Conservation (phyloP, 1,140 invertebrate species). For the Drosophila pseudoananassae region DNA sequence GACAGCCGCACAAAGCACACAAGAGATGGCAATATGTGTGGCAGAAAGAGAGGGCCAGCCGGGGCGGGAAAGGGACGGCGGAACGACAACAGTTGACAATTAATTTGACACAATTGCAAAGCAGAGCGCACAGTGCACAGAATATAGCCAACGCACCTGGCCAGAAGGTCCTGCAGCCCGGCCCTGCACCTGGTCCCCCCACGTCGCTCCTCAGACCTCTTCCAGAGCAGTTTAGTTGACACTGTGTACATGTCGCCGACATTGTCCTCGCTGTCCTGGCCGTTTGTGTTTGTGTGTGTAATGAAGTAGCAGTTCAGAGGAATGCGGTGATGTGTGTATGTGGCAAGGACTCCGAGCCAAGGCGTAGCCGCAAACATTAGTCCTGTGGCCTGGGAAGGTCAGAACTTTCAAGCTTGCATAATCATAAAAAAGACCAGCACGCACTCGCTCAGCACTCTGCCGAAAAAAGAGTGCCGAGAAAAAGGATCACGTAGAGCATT, state of each 20-base stretch:
- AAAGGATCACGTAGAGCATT: constrained; percentile 36
- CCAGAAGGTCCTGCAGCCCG: constrained; percentile 22
- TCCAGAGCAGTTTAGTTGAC: constrained; percentile 55
- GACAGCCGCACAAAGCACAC: constrained; percentile 47
- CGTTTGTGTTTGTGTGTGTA: constrained; percentile 53
- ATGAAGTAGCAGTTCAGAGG: constrained; percentile 13
- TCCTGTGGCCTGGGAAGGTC: constrained; percentile 10
- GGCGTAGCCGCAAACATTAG: constrained; percentile 51
- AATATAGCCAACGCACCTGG: constrained; percentile 44
- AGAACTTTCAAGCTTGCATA: constrained; percentile 36
- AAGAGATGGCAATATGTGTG: constrained; percentile 17
- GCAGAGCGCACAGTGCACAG: constrained; percentile 35
- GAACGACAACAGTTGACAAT: constrained; percentile 71
- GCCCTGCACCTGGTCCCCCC: not conserved
- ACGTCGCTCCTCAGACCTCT: not conserved
- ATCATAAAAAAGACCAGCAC: constrained; percentile 48
- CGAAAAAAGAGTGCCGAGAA: constrained; percentile 7
- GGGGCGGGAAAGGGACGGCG: not conserved
- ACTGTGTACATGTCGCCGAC: constrained; percentile 69
- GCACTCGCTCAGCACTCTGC: constrained; percentile 4
- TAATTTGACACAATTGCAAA: constrained; percentile 78
- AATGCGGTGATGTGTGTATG: constrained; percentile 7
- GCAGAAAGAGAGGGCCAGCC: constrained; percentile 5
- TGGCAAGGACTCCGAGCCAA: constrained; percentile 6
- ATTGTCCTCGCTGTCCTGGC: constrained; percentile 46